Percentiles rank a stretch among this genome's conserved stretches.
These are phyloP conservation scores for Atrina japonica DNA, from an alignment of 2,888 invertebrate genomes.

Conservation along the genomic window DNA sequence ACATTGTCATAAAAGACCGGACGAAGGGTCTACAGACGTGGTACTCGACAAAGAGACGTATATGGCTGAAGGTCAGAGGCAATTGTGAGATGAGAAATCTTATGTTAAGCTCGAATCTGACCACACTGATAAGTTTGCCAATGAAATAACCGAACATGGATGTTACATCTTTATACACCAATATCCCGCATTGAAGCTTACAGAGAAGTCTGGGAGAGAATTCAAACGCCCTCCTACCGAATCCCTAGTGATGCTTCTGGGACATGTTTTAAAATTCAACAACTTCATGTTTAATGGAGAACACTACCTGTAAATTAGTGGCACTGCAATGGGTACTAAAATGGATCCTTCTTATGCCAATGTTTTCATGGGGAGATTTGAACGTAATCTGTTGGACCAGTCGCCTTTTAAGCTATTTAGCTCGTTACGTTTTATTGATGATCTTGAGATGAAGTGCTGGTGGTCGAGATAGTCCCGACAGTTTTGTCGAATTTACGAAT, in stretches of 20 bases:
- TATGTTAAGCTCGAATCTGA: too few species aligned
- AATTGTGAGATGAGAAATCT: background rate
- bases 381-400: conserved; percentile 23
- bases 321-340: conserved; percentile 37
- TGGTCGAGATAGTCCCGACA: too few species aligned
- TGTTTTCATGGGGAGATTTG: conserved; percentile 48
- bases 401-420: conserved; percentile 16
- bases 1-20: too few species aligned
- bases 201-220: conserved; percentile 11
- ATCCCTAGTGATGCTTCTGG: conserved; percentile 25
- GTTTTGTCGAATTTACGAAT: too few species aligned
- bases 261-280: conserved; percentile 32
- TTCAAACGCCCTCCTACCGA: conserved; percentile 15
- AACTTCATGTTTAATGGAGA: conserved; percentile 40
- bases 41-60: too few species aligned
- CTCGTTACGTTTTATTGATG: conserved; percentile 40
- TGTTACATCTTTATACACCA: conserved; percentile 37
- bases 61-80: too few species aligned
- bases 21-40: too few species aligned
- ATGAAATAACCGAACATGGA: conserved; percentile 20
- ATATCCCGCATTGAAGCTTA: conserved; percentile 35
- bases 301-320: conserved; percentile 5
- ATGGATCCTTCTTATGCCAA: conserved; percentile 37
- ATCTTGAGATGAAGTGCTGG: conserved; percentile 33
- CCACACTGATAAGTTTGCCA: background rate